Conservation (phyloP, 2,113 vertebrate species). For the Fregata magnificens region DNA sequence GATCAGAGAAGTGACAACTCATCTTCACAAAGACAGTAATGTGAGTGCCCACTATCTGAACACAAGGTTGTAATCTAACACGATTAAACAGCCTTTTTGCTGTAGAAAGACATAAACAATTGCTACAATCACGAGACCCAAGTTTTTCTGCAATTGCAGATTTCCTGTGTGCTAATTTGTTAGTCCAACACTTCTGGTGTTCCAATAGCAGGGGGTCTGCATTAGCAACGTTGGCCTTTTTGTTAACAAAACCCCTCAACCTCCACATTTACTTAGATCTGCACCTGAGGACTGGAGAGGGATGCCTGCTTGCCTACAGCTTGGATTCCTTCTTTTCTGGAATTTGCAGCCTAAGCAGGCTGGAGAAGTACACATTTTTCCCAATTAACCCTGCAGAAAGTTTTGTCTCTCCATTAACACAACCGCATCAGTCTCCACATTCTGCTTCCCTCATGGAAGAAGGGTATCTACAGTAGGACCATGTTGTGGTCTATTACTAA, state of each 20-base stretch:
- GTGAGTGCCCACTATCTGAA: conserved; percentile 4
- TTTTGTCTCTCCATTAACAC: not conserved
- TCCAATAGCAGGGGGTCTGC: conserved; percentile 36
- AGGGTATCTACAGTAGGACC: not conserved
- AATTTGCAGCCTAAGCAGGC: not conserved
- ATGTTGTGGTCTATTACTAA: not conserved
- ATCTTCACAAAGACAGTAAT: conserved; percentile 36
- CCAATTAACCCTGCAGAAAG: not conserved
- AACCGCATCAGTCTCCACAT: not conserved
- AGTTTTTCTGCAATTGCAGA: not conserved
- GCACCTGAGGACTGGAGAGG: not conserved
- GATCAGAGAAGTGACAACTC: conserved; percentile 46
- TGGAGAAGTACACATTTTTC: not conserved
- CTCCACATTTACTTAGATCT: not conserved
- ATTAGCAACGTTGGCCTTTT: not conserved
- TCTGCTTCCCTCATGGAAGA: not conserved
- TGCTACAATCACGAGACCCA: not conserved
- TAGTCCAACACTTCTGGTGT: conserved; percentile 21
- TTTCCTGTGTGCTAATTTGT: conserved; percentile 40
- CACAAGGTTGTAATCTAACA: conserved; percentile 1
- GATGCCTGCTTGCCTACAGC: not conserved
- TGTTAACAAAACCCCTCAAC: not conserved
- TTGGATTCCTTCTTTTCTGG: not conserved
- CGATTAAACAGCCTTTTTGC: conserved; percentile 20
- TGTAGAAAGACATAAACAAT: conserved; percentile 34